These are phyloP conservation scores for Tonatia bakeri DNA, from an alignment of 2,113 vertebrate genomes.

Conservation along the genomic window DNA sequence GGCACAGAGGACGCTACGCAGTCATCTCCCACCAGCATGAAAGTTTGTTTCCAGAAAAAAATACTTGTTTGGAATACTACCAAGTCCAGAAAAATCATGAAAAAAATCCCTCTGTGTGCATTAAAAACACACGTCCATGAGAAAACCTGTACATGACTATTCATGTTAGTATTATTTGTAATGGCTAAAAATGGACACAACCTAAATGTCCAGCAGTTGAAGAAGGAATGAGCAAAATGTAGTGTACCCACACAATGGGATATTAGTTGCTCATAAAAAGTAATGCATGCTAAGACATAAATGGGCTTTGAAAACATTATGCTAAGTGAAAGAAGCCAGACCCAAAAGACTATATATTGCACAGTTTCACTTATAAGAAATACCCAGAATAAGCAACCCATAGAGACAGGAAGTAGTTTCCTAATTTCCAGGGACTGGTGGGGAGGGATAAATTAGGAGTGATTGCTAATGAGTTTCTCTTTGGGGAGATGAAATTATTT, in stretches of 20 bases:
- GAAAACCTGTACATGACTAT: neutral
- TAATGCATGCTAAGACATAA: no score
- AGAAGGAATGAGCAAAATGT: neutral
- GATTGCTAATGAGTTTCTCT: neutral
- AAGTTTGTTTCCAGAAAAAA: neutral
- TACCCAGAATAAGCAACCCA: neutral
- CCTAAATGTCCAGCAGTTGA: neutral
- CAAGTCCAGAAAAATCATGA: neutral
- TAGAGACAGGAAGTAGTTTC: neutral
- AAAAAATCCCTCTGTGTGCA: neutral
- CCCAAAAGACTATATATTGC: neutral
- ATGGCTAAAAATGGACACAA: neutral
- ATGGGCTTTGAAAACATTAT: neutral
- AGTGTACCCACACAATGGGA: no score
- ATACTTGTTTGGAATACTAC: neutral
- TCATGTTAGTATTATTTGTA: neutral
- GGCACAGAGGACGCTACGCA: no score
- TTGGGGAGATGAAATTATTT: neutral
- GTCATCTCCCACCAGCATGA: neutral
- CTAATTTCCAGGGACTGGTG: neutral
- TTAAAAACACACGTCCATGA: neutral
- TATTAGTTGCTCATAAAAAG: no score
- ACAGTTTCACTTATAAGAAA: neutral
- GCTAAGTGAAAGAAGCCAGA: neutral
- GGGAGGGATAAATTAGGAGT: neutral